phyloP scores from a whole-genome alignment of 2,888 invertebrate genomes.

The Cephus nigrinus region DNA sequence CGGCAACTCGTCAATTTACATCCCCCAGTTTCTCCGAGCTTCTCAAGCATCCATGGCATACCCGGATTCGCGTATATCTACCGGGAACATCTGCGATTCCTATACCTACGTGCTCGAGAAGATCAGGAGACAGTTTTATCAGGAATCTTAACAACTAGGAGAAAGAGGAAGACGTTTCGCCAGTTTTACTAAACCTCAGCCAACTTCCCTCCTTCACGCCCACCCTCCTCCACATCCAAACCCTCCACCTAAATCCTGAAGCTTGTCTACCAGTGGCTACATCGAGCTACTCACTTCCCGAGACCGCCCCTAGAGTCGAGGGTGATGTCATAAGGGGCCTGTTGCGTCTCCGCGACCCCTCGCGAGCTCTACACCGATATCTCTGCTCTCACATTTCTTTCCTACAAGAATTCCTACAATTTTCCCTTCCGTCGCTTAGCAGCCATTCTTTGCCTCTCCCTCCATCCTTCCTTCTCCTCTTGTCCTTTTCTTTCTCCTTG shows the following conservation, averaged over 20 bases:
- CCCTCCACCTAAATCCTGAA: neutral
- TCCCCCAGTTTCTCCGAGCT: neutral
- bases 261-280: neutral
- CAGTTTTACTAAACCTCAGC: too few species aligned
- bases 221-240: too few species aligned
- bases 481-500: neutral
- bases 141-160: neutral
- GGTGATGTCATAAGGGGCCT: conserved; percentile 3
- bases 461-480: neutral
- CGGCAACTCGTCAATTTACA: neutral
- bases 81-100: neutral
- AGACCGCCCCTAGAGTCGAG: neutral
- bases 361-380: neutral
- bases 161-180: neutral
- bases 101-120: neutral
- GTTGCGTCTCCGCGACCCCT: conserved; percentile 10
- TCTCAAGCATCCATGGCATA: too few species aligned
- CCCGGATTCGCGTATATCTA: neutral
- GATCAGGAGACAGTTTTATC: neutral
- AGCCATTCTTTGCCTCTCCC: neutral
- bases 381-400: neutral
- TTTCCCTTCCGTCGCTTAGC: neutral
- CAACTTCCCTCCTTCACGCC: too few species aligned
- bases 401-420: neutral
- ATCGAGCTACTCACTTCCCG: neutral